Conservation (phyloP, 2,113 vertebrate species). For the Rhegmatorhina hoffmannsi region DNA sequence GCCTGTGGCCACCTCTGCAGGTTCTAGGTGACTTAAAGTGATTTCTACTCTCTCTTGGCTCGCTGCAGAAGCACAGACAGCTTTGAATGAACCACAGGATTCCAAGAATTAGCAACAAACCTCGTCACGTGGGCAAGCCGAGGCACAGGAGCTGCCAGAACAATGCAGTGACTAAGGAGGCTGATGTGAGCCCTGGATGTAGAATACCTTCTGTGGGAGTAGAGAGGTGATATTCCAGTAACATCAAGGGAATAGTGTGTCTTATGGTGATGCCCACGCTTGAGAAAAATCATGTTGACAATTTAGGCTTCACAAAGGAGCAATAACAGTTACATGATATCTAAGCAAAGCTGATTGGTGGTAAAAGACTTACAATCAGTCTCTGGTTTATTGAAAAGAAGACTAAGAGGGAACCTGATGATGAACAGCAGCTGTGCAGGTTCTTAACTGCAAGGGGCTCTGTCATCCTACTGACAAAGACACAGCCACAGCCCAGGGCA, state of each 20-base stretch:
- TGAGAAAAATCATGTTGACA: not conserved
- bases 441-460: not conserved
- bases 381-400: not conserved
- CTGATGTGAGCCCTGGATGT: not conserved
- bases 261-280: not conserved
- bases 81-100: slow-evolving; percentile 36
- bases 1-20: not conserved
- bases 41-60: not conserved
- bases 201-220: not conserved
- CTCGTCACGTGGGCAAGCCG: accelerated
- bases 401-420: not conserved
- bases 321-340: not conserved
- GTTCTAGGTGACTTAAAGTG: not conserved
- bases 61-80: not conserved
- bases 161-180: not conserved
- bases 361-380: not conserved
- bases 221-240: not conserved
- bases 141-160: slow-evolving; percentile 7
- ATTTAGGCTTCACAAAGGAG: not conserved
- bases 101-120: not conserved
- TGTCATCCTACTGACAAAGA: not conserved
- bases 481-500: not conserved
- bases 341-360: slow-evolving; percentile 18
- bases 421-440: not conserved
- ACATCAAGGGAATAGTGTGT: not conserved